A percentile compares a stretch with the other conserved stretches of the same genome.
These are phyloP conservation scores for Ennomos erosarius DNA, from an alignment of 2,888 invertebrate genomes.

Conservation along the genomic window DNA sequence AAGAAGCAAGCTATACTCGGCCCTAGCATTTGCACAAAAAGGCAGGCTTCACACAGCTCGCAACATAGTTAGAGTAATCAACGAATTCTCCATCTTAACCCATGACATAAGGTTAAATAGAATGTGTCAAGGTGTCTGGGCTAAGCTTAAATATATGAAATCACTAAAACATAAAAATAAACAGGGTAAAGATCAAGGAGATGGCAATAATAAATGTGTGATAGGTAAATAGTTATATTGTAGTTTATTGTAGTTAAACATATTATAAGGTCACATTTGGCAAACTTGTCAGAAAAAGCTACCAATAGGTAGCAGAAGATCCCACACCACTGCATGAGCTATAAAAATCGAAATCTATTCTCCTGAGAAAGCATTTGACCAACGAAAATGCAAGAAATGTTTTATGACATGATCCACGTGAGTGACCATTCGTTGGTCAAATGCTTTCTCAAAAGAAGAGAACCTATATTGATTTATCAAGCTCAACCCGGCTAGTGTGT, in stretches of 20 bases:
- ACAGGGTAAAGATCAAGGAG: constrained; percentile 41
- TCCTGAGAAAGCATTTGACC: no score
- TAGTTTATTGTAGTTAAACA: constrained; percentile 5
- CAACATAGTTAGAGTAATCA: constrained; percentile 82
- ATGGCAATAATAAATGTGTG: constrained; percentile 20
- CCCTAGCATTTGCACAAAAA: constrained; percentile 94
- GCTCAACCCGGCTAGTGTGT: no score
- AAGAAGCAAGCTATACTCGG: constrained; percentile 94
- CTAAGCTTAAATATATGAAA: constrained; percentile 88
- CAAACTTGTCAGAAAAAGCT: neutral
- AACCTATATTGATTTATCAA: no score
- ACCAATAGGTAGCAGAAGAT: no score
- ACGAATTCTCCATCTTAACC: constrained; percentile 65
- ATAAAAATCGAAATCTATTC: no score
- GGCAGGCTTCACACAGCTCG: constrained; percentile 88
- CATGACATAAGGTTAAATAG: constrained; percentile 88
- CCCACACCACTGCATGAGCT: no score
- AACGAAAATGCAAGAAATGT: no score
- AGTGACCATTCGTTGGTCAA: no score
- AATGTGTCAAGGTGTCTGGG: constrained; percentile 96
- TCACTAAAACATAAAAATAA: constrained; percentile 43
- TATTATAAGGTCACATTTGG: neutral
- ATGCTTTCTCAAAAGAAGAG: no score
- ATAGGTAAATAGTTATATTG: constrained; percentile 11
- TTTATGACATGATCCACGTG: no score